Percentiles rank a stretch among this genome's conserved stretches.
phyloP scores from a whole-genome alignment of 2,113 vertebrate species.

The Stigmatopora argus region DNA sequence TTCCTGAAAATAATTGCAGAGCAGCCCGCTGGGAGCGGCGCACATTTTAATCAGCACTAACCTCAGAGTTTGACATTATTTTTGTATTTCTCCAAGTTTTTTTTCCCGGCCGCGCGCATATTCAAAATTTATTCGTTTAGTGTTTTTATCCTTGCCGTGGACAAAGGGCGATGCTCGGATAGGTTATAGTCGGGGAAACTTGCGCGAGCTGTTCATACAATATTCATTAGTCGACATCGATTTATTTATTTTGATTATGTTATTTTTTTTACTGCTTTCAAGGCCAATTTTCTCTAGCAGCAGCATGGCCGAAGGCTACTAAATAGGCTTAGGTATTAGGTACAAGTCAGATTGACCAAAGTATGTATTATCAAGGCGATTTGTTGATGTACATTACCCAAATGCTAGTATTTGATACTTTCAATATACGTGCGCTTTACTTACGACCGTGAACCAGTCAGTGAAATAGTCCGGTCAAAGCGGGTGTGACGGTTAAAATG shows the following conservation, averaged over 20 bases:
- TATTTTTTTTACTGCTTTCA: constrained; percentile 1
- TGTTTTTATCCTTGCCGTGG: constrained; percentile 46
- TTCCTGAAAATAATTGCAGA: constrained; percentile 60
- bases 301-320: neutral
- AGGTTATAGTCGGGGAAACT: constrained; percentile 17
- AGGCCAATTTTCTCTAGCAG: neutral
- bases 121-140: constrained; percentile 59
- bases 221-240: constrained; percentile 26
- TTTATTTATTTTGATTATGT: neutral
- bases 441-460: neutral
- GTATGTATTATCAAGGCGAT: too few relatives aligned
- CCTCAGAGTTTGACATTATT: constrained; percentile 59
- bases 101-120: constrained; percentile 57
- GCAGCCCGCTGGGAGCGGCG: constrained; percentile 33
- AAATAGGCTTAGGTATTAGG: neutral
- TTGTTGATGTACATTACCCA: too few relatives aligned
- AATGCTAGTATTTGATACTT: too few relatives aligned
- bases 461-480: neutral
- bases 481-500: neutral
- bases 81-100: constrained; percentile 49
- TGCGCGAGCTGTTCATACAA: constrained; percentile 9
- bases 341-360: neutral
- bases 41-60: constrained; percentile 61
- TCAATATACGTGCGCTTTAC: too few relatives aligned
- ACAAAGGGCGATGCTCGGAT: constrained; percentile 44